phyloP scores from a whole-genome alignment of 2,113 vertebrate genomes.

The Puma concolor region DNA sequence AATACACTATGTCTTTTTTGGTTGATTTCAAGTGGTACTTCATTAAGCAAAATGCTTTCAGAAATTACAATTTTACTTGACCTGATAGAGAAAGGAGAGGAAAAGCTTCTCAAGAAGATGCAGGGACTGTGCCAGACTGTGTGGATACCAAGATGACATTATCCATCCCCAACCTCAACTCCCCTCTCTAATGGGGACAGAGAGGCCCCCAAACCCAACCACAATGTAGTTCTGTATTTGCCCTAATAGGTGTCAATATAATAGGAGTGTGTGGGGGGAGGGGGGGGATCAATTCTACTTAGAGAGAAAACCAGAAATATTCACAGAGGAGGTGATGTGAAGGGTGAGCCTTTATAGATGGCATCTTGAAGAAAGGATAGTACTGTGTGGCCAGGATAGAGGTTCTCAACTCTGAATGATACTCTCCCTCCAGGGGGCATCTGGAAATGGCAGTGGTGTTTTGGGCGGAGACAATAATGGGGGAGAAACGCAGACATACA shows the following conservation, averaged over 20 bases:
- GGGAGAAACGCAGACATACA: background rate
- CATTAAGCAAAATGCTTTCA: background rate
- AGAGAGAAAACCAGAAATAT: background rate
- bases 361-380: background rate
- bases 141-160: background rate
- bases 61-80: background rate
- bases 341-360: background rate
- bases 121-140: background rate
- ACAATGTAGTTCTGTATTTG: background rate
- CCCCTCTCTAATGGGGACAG: background rate
- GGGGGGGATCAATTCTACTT: background rate
- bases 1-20: background rate
- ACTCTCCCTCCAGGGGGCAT: background rate
- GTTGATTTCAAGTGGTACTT: conserved; percentile 3
- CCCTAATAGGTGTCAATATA: background rate
- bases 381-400: background rate
- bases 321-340: background rate
- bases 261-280: background rate
- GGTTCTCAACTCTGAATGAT: background rate
- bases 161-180: background rate
- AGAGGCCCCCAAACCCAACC: background rate
- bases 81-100: background rate
- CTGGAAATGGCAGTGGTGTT: background rate
- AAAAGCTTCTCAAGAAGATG: background rate
- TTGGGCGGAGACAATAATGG: background rate